Base-by-base conservation (phyloP, 2,888 invertebrate genomes). In the Agonopterix alstromeriana region DNA sequence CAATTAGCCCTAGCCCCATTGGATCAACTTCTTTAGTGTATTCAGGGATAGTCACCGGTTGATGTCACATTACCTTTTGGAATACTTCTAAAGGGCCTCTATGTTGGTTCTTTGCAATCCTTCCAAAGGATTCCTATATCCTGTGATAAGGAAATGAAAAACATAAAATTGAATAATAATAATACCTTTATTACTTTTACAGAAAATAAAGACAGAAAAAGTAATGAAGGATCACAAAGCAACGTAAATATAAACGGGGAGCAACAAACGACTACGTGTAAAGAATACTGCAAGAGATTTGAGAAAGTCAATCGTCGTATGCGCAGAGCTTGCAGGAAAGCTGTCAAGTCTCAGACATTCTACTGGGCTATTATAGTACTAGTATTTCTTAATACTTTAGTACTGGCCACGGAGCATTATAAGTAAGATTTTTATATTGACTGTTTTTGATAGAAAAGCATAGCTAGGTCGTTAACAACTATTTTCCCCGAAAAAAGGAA, bases 321-420 rank as follows among this genome's bases (percentile, higher is more conserved):
- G 92, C 91, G 98, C 57, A 91, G 98, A 66, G 92, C 94, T 0
- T 98, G 98, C 69, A 92, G 99, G 35, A 96, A 96, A 77, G 96
- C 97, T 8, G 98, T 99, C 12, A 99, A 99, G 81, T 97, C 98
- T 0, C 98, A 98, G 85, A 93, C 95, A 1, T 99, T 97, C 82
- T 99, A 99, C 83, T 99, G 99, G 99, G 90, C 97, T 46, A 99
- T 99, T 76, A 99, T 99, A 71, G 91, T 99, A 17, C 92, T 99
- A 60, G 99, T 99, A 53, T 98, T 99, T 81, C 89, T 99, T 49
- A 99, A 99, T 82, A 99, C 99, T 1, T 93, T 94, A 53, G 98
- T 99, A 51, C 89, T 99, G 66, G 98, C 99, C 10, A 97, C 98
- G 0, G 99, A 99, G 83, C 98, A 99, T 90, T 96, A 98, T 74